Conservation (phyloP, 1,140 invertebrate genomes). For the Lepidurus couesii region DNA sequence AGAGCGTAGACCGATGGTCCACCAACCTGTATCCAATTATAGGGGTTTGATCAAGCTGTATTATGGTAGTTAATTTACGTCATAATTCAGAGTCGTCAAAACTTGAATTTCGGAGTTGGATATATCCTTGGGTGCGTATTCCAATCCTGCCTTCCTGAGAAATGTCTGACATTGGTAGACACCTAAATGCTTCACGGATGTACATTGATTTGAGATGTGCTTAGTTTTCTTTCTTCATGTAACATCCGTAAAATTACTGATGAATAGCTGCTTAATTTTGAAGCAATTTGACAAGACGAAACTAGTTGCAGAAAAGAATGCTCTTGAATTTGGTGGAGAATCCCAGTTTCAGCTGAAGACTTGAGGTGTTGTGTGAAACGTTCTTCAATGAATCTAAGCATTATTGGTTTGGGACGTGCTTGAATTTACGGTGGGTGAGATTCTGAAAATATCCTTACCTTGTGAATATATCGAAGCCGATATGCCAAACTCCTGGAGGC, state of each 20-base stretch:
- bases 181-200: not conserved
- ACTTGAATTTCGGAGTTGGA: slow-evolving; percentile 12
- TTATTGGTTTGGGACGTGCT: not conserved
- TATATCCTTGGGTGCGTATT: not conserved
- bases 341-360: not conserved
- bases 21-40: not conserved
- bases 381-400: not conserved
- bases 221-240: not conserved
- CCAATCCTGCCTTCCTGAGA: not conserved
- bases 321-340: not conserved
- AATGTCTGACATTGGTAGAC: not conserved
- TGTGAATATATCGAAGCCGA: slow-evolving; percentile 11
- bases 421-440: not conserved
- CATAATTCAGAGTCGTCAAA: slow-evolving; percentile 24
- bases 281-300: slow-evolving; percentile 23
- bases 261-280: slow-evolving; percentile 7
- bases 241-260: not conserved
- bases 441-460: not conserved
- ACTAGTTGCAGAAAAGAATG: slow-evolving; percentile 27
- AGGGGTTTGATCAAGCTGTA: not conserved
- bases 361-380: not conserved
- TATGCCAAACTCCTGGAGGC: not conserved
- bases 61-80: not conserved
- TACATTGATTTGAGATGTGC: not conserved
- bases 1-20: not conserved